Conservation (phyloP, 2,797 vertebrate species). For the Enteromius radiatus region DNA sequence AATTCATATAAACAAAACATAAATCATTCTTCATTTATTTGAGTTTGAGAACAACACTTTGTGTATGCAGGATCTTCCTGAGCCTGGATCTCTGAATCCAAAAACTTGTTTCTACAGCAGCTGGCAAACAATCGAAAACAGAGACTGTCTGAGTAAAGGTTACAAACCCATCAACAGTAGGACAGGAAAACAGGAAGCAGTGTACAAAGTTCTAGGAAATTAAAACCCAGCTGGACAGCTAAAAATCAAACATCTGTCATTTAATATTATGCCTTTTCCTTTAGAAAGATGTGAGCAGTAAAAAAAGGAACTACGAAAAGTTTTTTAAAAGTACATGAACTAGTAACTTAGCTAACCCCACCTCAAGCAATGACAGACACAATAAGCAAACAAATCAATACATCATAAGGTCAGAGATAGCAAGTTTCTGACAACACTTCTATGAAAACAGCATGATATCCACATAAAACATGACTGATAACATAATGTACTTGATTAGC, state of each 20-base stretch:
- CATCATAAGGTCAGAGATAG: constrained; percentile 6
- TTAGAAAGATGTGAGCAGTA: not conserved
- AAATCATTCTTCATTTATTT: not conserved
- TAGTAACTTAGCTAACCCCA: not conserved
- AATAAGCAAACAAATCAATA: constrained; percentile 29
- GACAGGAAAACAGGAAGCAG: constrained; percentile 31
- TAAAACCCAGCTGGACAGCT: constrained; percentile 6
- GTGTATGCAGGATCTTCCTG: not conserved
- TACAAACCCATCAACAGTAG: not conserved
- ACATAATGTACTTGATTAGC: not conserved
- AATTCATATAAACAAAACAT: constrained; percentile 5
- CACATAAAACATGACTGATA: not conserved
- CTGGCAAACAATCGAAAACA: not conserved
- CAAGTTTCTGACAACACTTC: not conserved
- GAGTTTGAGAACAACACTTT: not conserved
- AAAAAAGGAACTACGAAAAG: not conserved
- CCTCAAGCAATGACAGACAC: constrained; percentile 15
- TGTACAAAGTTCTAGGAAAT: constrained; percentile 13
- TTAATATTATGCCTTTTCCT: not conserved
- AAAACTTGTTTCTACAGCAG: not conserved
- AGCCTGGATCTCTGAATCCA: not conserved
- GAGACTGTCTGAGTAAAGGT: not conserved
- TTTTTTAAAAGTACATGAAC: too few species aligned
- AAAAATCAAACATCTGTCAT: constrained; percentile 21
- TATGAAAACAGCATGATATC: not conserved